phyloP scores from a whole-genome alignment of 2,888 invertebrate species.

The Apoda limacodes region DNA sequence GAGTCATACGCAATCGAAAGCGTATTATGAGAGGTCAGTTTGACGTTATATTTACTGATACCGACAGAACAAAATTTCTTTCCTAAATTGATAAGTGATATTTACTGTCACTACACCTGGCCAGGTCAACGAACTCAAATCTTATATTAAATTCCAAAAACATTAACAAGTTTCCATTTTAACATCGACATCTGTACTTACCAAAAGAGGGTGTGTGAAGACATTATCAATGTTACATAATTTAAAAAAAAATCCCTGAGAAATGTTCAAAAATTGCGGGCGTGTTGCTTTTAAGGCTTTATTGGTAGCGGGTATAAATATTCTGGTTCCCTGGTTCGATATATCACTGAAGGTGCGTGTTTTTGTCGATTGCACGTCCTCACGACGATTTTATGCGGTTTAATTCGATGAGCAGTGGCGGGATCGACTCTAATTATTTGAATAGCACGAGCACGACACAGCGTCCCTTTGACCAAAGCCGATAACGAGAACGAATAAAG shows the following conservation, averaged over 20 bases:
- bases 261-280: slow-evolving; percentile 24
- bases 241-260: slow-evolving; percentile 24
- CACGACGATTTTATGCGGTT: slow-evolving; percentile 53
- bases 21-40: slow-evolving; percentile 61
- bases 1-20: slow-evolving; percentile 45
- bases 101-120: slow-evolving; percentile 59
- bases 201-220: slow-evolving; percentile 36
- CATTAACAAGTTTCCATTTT: slow-evolving; percentile 35
- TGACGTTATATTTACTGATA: slow-evolving; percentile 39
- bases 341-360: slow-evolving; percentile 38
- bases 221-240: slow-evolving; percentile 32
- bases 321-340: slow-evolving; percentile 28
- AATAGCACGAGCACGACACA: slow-evolving; percentile 57
- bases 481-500: slow-evolving; percentile 36
- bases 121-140: slow-evolving; percentile 39
- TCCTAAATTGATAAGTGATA: slow-evolving; percentile 53
- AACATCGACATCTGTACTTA: slow-evolving; percentile 26
- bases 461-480: slow-evolving; percentile 53
- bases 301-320: slow-evolving; percentile 34
- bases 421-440: slow-evolving; percentile 62
- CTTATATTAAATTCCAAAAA: slow-evolving; percentile 17
- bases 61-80: slow-evolving; percentile 51
- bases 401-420: slow-evolving; percentile 52
- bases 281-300: slow-evolving; percentile 32
- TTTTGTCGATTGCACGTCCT: slow-evolving; percentile 38